phyloP scores from a whole-genome alignment of 1,140 invertebrate species.

The Drosophila suzukii region DNA sequence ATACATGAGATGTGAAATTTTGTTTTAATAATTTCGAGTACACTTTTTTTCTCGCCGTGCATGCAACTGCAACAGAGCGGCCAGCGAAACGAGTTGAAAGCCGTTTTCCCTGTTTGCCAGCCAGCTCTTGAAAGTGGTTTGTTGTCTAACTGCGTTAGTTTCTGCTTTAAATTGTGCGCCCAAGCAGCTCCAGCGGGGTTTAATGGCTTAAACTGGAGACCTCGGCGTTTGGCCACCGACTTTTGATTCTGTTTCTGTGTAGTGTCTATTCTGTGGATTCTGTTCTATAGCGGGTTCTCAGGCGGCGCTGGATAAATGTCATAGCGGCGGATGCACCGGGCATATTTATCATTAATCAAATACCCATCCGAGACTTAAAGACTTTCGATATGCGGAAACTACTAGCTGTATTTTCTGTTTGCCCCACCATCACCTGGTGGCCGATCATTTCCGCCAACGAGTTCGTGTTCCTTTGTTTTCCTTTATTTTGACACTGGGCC shows the following conservation, averaged over 20 bases:
- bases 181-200: slow-evolving; percentile 50
- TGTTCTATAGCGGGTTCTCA: slow-evolving; percentile 40
- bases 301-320: slow-evolving; percentile 64
- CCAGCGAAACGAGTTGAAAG: slow-evolving; percentile 76
- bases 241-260: not conserved
- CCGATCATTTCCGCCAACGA: slow-evolving; percentile 64
- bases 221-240: slow-evolving; percentile 5
- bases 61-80: slow-evolving; percentile 45
- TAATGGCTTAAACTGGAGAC: slow-evolving; percentile 42
- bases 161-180: slow-evolving; percentile 77
- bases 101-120: slow-evolving; percentile 79
- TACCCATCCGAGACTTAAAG: slow-evolving; percentile 59
- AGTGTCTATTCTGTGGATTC: not conserved
- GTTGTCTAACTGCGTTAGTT: slow-evolving; percentile 81
- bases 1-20: not conserved
- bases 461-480: slow-evolving; percentile 37
- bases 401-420: slow-evolving; percentile 16
- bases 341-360: slow-evolving; percentile 79
- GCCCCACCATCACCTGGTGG: slow-evolving; percentile 48
- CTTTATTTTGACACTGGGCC: slow-evolving; percentile 70
- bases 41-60: slow-evolving; percentile 3
- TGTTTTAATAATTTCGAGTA: rapidly evolving
- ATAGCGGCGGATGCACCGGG: slow-evolving; percentile 71
- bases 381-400: slow-evolving; percentile 73
- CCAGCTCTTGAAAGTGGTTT: slow-evolving; percentile 78